These are phyloP conservation scores for Ormia ochracea DNA, from an alignment of 2,888 invertebrate genomes.

Conservation along the genomic window DNA sequence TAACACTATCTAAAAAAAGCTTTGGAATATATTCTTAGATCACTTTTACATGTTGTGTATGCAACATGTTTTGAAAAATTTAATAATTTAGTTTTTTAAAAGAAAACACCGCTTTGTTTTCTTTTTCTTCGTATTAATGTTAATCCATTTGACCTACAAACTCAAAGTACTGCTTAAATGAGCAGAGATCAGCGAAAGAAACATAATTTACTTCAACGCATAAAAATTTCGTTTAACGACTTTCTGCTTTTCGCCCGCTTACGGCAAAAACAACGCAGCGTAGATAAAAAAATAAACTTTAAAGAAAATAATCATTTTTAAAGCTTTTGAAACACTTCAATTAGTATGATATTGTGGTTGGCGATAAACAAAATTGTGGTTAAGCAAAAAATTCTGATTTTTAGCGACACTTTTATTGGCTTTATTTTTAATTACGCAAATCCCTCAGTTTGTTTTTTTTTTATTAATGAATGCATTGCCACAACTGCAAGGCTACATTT, in stretches of 20 bases:
- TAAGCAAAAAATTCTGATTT: slow-evolving; percentile 6
- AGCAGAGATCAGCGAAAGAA: neutral
- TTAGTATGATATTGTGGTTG: slow-evolving; percentile 7
- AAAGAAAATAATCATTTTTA: neutral
- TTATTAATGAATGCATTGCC: too few species aligned
- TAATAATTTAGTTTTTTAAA: too few species aligned
- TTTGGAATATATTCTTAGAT: too few species aligned
- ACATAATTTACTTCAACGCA: slow-evolving; percentile 48
- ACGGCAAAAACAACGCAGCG: slow-evolving; percentile 50
- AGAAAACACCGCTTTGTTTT: neutral
- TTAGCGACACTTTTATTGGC: too few species aligned
- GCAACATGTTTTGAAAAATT: slow-evolving; percentile 13
- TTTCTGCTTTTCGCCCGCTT: slow-evolving; percentile 50
- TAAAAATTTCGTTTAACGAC: slow-evolving; percentile 47
- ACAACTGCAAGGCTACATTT: too few species aligned
- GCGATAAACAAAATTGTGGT: slow-evolving; percentile 32
- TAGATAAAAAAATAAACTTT: neutral
- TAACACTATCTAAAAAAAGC: too few species aligned
- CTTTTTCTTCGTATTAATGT: slow-evolving; percentile 13
- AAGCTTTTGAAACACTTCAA: slow-evolving; percentile 38
- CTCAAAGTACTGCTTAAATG: slow-evolving; percentile 23
- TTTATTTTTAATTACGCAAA: too few species aligned
- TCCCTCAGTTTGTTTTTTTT: neutral
- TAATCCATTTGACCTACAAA: slow-evolving; percentile 59
- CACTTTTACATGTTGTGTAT: too few species aligned